Evolutionary conservation across 2,797 vertebrate genomes (phyloP).

Genomic region (Chanos chanos): DNA sequence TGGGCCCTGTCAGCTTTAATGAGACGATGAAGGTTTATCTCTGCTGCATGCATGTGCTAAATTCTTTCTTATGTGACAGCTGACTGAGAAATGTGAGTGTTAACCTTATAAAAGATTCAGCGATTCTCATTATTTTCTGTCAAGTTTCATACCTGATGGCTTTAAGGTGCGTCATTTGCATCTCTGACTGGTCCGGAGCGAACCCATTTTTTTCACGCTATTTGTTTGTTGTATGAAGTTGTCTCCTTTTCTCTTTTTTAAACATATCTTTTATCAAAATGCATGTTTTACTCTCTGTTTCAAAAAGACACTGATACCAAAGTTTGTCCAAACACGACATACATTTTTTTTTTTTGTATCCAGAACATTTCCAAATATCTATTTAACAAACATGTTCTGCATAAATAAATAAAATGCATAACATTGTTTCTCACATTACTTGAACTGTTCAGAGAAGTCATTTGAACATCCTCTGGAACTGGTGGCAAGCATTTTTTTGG

Average conservation of each 20-base stretch:
- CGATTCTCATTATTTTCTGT: conserved; percentile 99
- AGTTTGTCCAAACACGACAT: conserved; percentile 72
- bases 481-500: too few species aligned
- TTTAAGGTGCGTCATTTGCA: conserved; percentile 90
- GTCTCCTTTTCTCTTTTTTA: conserved; percentile 49
- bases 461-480: too few species aligned
- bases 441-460: conserved; percentile 6
- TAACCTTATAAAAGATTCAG: conserved; percentile 99
- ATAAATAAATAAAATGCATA: conserved; percentile 62
- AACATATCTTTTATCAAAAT: conserved; percentile 39
- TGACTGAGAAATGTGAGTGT: conserved; percentile 94
- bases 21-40: conserved; percentile 97
- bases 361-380: conserved; percentile 64
- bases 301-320: conserved; percentile 71
- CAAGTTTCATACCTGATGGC: conserved; percentile 91
- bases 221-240: conserved; percentile 69
- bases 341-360: conserved; percentile 49
- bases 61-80: conserved; percentile 99
- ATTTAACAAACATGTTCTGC: conserved; percentile 62
- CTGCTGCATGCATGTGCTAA: conserved; percentile 86
- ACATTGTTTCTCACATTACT: conserved; percentile 40
- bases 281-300: conserved; percentile 64
- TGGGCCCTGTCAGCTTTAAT: conserved; percentile 98
- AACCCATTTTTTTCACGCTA: conserved; percentile 49
- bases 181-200: conserved; percentile 75